Conservation (phyloP, 1,140 invertebrate species). For the Anadara kagoshimensis region DNA sequence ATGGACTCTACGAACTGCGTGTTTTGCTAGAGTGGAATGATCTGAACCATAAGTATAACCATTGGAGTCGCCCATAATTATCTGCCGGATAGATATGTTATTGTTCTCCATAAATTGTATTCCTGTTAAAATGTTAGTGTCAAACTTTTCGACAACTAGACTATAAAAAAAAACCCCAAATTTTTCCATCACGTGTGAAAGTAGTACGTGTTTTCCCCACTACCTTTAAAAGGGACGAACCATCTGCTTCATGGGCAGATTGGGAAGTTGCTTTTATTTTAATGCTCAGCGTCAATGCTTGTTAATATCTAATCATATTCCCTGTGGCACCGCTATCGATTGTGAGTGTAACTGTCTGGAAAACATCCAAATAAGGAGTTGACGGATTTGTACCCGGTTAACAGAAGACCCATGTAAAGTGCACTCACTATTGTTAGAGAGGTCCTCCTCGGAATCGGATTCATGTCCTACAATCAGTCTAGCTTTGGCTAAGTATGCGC, state of each 20-base stretch:
- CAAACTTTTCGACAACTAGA: slow-evolving; percentile 31
- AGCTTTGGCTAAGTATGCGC: slow-evolving; percentile 2
- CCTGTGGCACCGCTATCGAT: slow-evolving; percentile 23
- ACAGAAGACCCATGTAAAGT: neutral
- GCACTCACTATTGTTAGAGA: neutral
- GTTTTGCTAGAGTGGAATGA: too few species aligned
- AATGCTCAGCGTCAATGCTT: neutral
- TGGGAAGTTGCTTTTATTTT: slow-evolving; percentile 24
- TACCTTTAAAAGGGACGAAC: slow-evolving; percentile 18
- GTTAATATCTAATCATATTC: slow-evolving; percentile 7
- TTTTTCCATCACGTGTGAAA: neutral
- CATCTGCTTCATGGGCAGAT: slow-evolving; percentile 34
- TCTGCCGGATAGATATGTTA: too few species aligned
- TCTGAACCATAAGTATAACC: neutral
- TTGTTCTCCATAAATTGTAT: slow-evolving; percentile 16
- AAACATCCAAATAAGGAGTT: slow-evolving; percentile 14
- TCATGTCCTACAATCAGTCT: neutral
- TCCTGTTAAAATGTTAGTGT: slow-evolving; percentile 24
- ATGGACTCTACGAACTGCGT: too few species aligned
- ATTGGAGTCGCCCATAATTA: slow-evolving; percentile 2
- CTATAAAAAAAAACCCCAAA: slow-evolving; percentile 20
- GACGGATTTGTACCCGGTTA: slow-evolving; percentile 12
- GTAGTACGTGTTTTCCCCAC: slow-evolving; percentile 14
- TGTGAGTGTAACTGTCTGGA: slow-evolving; percentile 3
- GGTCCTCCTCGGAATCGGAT: neutral